Conservation (phyloP, 2,113 vertebrate genomes). For the Odocoileus hemionus region DNA sequence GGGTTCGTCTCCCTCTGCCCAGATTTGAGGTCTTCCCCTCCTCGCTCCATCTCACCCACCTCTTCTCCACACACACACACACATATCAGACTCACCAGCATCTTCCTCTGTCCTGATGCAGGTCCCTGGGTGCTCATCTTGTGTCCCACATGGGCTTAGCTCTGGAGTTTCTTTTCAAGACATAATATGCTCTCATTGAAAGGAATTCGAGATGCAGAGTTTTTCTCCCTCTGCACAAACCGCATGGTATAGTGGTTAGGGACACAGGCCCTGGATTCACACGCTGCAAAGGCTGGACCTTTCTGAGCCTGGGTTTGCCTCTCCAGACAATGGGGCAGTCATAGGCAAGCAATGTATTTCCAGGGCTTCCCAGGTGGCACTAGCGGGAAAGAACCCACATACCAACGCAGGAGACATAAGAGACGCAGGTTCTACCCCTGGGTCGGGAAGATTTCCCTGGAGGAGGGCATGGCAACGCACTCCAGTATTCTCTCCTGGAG, state of each 20-base stretch:
- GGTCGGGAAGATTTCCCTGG: background rate
- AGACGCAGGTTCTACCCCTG: background rate
- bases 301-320: background rate
- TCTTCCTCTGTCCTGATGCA: background rate
- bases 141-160: background rate
- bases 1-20: background rate
- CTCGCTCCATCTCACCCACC: background rate
- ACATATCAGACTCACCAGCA: background rate
- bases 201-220: background rate
- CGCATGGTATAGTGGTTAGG: rapidly evolving
- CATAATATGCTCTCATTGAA: rapidly evolving
- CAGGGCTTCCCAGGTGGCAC: background rate
- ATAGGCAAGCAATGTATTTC: background rate
- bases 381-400: background rate
- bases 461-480: background rate
- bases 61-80: background rate
- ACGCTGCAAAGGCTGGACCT: background rate
- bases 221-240: too few species aligned
- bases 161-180: background rate
- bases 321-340: background rate
- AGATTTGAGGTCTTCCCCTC: background rate
- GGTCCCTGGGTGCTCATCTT: background rate
- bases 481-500: background rate
- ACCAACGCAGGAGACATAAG: background rate
- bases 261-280: background rate